phyloP scores from a whole-genome alignment of 23 tunicate species.

The Clavelina lepadiformis region DNA sequence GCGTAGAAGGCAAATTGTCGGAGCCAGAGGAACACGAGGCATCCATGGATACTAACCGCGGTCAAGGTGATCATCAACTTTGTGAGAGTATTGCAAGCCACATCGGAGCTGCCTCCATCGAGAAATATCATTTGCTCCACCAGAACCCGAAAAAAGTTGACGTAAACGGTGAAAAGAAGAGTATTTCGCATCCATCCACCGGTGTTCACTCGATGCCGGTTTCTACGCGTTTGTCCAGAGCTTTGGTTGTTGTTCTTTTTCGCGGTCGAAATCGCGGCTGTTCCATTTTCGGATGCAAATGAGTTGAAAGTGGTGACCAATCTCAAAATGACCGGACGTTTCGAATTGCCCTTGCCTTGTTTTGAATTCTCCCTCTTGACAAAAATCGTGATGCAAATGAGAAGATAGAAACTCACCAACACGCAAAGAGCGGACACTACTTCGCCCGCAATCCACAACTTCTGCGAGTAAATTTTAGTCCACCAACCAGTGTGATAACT shows the following conservation, averaged over 20 bases:
- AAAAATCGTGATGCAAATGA: slow-evolving; percentile 16
- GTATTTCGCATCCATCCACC: slow-evolving; percentile 28
- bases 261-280: neutral
- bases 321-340: neutral
- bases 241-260: neutral
- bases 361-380: slow-evolving; percentile 1
- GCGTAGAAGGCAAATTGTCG: slow-evolving; percentile 65
- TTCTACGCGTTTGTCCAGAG: neutral
- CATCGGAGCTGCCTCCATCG: slow-evolving; percentile 24
- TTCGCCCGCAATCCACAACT: too few species aligned
- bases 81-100: slow-evolving; percentile 40
- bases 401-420: slow-evolving; percentile 4
- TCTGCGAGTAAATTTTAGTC: too few species aligned
- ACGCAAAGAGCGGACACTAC: slow-evolving; percentile 1
- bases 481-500: too few species aligned
- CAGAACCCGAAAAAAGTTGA: slow-evolving; percentile 13
- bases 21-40: slow-evolving; percentile 67
- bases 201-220: slow-evolving; percentile 4
- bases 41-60: slow-evolving; percentile 47
- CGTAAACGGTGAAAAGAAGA: slow-evolving; percentile 13
- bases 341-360: too few species aligned
- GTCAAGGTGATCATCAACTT: slow-evolving; percentile 44
- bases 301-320: neutral
- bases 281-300: neutral
- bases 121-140: slow-evolving; percentile 29